Percentiles rank a stretch among this genome's conserved stretches.
These are phyloP conservation scores for Cyclophora punctaria DNA, from an alignment of 2,888 invertebrate species.

Conservation along the genomic window DNA sequence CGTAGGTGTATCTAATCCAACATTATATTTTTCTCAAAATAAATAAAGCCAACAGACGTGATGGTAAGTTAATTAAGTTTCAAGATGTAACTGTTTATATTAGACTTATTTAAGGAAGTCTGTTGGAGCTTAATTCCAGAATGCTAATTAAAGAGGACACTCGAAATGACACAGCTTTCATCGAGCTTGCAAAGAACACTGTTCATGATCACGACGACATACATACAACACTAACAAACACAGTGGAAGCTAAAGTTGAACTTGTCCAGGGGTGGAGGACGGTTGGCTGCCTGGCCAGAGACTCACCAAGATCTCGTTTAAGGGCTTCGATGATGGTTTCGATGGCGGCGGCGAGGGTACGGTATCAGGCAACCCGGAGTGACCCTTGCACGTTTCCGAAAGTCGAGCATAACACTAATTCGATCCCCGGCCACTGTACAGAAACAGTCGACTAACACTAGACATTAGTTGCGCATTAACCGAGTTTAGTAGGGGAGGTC, in stretches of 20 bases:
- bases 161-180: slow-evolving; percentile 25
- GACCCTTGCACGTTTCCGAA: slow-evolving; percentile 51
- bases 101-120: slow-evolving; percentile 1
- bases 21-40: slow-evolving; percentile 4
- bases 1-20: slow-evolving; percentile 1
- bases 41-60: slow-evolving; percentile 34
- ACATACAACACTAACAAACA: slow-evolving; percentile 27
- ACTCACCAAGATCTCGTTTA: slow-evolving; percentile 70
- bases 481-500: neutral
- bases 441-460: slow-evolving; percentile 36
- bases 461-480: slow-evolving; percentile 23
- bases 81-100: neutral
- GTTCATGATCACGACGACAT: slow-evolving; percentile 23
- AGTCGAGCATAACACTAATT: slow-evolving; percentile 46
- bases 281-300: slow-evolving; percentile 74
- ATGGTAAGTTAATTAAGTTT: slow-evolving; percentile 35
- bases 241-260: slow-evolving; percentile 52
- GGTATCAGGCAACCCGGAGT: slow-evolving; percentile 53
- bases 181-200: slow-evolving; percentile 32
- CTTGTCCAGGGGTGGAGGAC: slow-evolving; percentile 66
- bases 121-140: slow-evolving; percentile 13
- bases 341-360: slow-evolving; percentile 69
- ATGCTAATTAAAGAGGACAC: slow-evolving; percentile 10
- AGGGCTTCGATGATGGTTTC: slow-evolving; percentile 69
- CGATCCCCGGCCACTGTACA: slow-evolving; percentile 35